These are phyloP conservation scores for Illadopsis cleaveri DNA, from an alignment of 2,113 vertebrate species.

Conservation along the genomic window DNA sequence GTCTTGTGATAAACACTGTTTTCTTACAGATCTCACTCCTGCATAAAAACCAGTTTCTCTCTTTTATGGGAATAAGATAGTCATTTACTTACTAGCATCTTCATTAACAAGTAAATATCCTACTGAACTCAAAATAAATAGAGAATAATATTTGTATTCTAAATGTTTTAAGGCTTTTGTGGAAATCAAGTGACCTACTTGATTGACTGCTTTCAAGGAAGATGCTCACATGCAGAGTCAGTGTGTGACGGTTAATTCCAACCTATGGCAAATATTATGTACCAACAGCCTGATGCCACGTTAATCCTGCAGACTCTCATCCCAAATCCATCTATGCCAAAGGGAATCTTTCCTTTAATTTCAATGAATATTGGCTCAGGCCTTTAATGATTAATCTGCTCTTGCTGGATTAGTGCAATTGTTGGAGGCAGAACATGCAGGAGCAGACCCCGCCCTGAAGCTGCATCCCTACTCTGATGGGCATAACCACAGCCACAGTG, in stretches of 20 bases:
- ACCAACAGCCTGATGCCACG: neutral
- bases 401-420: neutral
- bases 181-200: neutral
- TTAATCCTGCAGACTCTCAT: neutral
- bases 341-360: neutral
- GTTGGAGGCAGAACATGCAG: neutral
- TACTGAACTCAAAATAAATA: neutral
- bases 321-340: neutral
- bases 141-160: neutral
- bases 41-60: neutral
- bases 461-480: neutral
- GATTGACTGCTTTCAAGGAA: neutral
- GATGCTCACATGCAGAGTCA: neutral
- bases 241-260: neutral
- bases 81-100: neutral
- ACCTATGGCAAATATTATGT: rapidly evolving
- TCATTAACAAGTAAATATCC: neutral
- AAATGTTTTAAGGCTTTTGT: neutral
- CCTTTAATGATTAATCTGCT: neutral
- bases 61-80: neutral
- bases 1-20: neutral
- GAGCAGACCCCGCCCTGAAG: neutral
- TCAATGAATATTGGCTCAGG: neutral
- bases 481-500: rapidly evolving
- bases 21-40: neutral